Evolutionary conservation across 1,140 invertebrate genomes (phyloP), one percentile per base, ranked within the genome.

Genomic region (Leptinotarsa undecemlineata): DNA sequence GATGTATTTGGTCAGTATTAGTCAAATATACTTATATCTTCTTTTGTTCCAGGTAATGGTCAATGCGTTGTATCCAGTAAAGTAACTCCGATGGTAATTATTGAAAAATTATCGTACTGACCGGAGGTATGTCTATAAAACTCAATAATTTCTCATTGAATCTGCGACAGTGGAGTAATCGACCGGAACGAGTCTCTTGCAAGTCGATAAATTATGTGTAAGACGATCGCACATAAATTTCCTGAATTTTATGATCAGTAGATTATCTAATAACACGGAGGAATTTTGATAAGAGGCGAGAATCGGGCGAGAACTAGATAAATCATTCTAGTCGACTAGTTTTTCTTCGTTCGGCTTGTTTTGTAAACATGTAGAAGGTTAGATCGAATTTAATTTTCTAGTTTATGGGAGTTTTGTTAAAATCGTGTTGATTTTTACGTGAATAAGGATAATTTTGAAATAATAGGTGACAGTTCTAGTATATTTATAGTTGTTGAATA

Each of bases 241-340:
- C 15, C 51, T 33, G 63, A 64, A 64, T 64, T 64, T 64, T 64
- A 64, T 64, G 63, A 64, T 33, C 17, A 4, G 21, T 19, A 20
- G 63, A 23, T 64, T 64, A 21, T 64, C 26, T 64, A 21, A 64
- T 64, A 64, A 64, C 20, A 64, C 63, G 17, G 21, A 64, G 20
- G 63, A 64, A 64, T 64, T 64, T 20, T 33, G 51, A 57, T 57
- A 57, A 57, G 51, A 57, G 51, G 51, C 51, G 51, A 57, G 51
- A 57, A 57, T 57, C 13, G 8, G n/a, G 17, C 51, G 51, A 57
- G 51, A 57, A 57, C 51, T 57, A 57, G 51, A 57, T 57, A 57
- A 57, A 57, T 57, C 51, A 57, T 17, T 57, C 51, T 15, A 19
- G 15, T 57, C 51, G 51, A 57, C 51, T 57, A 57, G 51, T 57